A percentile compares a stretch with the other conserved stretches of the same genome.
phyloP scores from a whole-genome alignment of 2,113 vertebrate genomes.

The Anoura caudifer region DNA sequence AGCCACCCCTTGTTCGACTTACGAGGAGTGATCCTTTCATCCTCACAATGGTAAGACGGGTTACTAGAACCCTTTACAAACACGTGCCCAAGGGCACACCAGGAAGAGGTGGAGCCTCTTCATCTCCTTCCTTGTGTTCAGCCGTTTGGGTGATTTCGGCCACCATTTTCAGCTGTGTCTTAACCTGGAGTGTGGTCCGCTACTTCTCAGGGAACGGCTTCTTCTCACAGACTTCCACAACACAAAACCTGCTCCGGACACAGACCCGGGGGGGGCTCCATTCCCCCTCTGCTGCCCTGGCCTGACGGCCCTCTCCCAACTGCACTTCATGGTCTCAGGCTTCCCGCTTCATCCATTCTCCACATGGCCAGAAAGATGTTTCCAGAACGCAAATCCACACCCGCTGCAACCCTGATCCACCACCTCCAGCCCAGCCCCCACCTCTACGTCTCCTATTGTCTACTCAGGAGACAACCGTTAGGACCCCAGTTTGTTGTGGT shows the following conservation, averaged over 20 bases:
- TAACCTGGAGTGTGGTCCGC: neutral
- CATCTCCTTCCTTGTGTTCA: neutral
- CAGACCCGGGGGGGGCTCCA: neutral
- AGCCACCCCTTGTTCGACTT: neutral
- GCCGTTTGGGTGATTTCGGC: neutral
- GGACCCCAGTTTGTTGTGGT: neutral
- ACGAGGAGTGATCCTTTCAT: neutral
- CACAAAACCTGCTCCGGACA: neutral
- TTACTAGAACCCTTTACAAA: neutral
- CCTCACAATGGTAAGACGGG: neutral
- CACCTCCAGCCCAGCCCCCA: no score
- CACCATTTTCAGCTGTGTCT: neutral
- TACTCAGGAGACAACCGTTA: neutral
- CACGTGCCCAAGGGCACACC: neutral
- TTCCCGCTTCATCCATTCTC: neutral
- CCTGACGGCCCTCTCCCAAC: neutral
- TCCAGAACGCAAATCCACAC: neutral
- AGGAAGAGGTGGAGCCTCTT: neutral
- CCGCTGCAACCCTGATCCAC: neutral
- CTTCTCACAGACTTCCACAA: neutral
- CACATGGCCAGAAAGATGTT: neutral
- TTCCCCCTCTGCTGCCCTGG: rapidly evolving
- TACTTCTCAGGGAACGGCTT: neutral
- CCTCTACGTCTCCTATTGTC: rapidly evolving
- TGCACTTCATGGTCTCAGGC: neutral